phyloP scores from a whole-genome alignment of 2,113 vertebrate species.

The Leuciscus idus region DNA sequence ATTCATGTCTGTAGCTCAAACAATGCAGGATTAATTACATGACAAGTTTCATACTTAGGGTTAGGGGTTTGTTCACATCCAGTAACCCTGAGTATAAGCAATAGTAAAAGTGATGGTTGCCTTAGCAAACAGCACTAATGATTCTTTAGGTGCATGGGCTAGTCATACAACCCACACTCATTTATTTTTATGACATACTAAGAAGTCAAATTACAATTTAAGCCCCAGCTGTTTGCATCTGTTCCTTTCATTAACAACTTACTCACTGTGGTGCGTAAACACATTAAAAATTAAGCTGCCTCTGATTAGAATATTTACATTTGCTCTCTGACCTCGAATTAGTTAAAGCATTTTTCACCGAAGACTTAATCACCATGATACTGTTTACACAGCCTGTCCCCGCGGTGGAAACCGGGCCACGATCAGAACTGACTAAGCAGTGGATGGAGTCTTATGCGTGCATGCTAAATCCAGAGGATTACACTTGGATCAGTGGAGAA shows the following conservation, averaged over 20 bases:
- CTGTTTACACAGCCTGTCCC: constrained; percentile 35
- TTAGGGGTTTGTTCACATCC: neutral
- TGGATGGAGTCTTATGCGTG: constrained; percentile 12
- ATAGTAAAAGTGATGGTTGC: neutral
- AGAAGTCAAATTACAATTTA: constrained; percentile 24
- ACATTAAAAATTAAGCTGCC: constrained; percentile 46
- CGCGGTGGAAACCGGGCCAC: neutral
- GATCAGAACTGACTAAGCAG: constrained; percentile 19
- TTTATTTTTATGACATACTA: neutral
- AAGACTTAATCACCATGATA: constrained; percentile 28
- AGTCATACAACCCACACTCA: constrained; percentile 12
- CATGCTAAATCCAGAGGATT: constrained; percentile 54
- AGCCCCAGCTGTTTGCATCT: constrained; percentile 18
- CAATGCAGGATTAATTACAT: neutral
- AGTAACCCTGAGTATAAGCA: neutral
- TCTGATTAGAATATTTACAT: constrained; percentile 54
- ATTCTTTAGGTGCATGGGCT: neutral
- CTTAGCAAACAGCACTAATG: neutral
- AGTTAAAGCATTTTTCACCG: constrained; percentile 43
- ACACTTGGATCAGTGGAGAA: constrained; percentile 48
- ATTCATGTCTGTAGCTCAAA: neutral
- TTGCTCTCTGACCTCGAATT: constrained; percentile 53
- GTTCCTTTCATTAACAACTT: constrained; percentile 31
- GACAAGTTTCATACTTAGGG: neutral
- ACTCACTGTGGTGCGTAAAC: constrained; percentile 41